phyloP scores from a whole-genome alignment of 2,113 vertebrate species.

The Typhlomys cinereus region DNA sequence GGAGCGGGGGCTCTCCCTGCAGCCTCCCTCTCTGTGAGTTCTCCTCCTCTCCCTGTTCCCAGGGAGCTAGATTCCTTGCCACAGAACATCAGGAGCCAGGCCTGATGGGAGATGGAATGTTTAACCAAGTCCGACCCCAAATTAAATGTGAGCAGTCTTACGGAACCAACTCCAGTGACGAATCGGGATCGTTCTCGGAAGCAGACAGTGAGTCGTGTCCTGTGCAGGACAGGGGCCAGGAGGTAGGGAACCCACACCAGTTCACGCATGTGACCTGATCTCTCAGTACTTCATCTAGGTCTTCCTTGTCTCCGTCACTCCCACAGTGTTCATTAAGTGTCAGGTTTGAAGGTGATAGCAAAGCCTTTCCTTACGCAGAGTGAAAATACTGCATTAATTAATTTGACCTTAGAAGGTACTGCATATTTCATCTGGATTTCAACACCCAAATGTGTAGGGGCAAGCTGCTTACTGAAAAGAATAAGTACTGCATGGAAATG shows the following conservation, averaged over 20 bases:
- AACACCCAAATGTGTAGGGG: background rate
- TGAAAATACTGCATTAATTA: background rate
- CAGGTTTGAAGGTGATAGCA: slow-evolving; percentile 49
- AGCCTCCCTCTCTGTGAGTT: slow-evolving; percentile 98
- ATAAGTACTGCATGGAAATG: background rate
- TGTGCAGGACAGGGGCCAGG: slow-evolving; percentile 94
- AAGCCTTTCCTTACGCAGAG: slow-evolving; percentile 3
- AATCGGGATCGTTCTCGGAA: slow-evolving; percentile 99
- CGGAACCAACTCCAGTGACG: slow-evolving; percentile 99
- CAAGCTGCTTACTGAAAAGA: background rate
- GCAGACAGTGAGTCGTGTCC: slow-evolving; percentile 99
- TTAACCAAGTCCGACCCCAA: slow-evolving; percentile 93
- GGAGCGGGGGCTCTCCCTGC: slow-evolving; percentile 96
- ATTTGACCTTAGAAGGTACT: slow-evolving; percentile 24
- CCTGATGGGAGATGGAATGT: slow-evolving; percentile 91
- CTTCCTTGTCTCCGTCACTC: background rate
- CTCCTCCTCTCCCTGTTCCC: slow-evolving; percentile 97
- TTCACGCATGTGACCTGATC: slow-evolving; percentile 77
- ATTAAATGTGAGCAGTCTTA: slow-evolving; percentile 99
- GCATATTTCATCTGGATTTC: slow-evolving; percentile 24
- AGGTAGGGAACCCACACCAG: slow-evolving; percentile 91
- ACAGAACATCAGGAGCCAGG: slow-evolving; percentile 93
- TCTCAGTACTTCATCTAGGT: slow-evolving; percentile 68
- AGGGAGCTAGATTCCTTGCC: slow-evolving; percentile 92
- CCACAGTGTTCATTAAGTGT: slow-evolving; percentile 43